These are phyloP conservation scores for Lepeophtheirus salmonis DNA, from an alignment of 1,140 invertebrate genomes.

Conservation along the genomic window DNA sequence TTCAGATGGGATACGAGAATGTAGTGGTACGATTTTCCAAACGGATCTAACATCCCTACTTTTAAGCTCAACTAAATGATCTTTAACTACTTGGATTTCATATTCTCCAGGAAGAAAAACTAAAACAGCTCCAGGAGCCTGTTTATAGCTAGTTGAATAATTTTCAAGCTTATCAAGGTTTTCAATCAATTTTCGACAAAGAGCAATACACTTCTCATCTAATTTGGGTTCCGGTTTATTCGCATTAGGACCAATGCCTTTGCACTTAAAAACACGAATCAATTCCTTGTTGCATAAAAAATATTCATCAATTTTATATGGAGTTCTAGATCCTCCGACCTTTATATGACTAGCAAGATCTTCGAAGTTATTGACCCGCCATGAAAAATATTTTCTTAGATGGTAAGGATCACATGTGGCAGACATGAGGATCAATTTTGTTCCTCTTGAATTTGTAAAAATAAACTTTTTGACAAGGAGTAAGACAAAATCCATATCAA, in stretches of 20 bases:
- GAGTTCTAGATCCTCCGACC: slow-evolving; percentile 28
- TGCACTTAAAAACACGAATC: slow-evolving; percentile 23
- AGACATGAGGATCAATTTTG: slow-evolving; percentile 47
- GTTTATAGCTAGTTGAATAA: no score
- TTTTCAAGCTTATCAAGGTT: slow-evolving; percentile 1
- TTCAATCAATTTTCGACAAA: background rate
- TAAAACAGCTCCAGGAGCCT: slow-evolving; percentile 38
- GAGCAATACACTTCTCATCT: slow-evolving; percentile 14
- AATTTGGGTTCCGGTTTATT: slow-evolving; percentile 32
- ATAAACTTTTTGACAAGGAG: slow-evolving; percentile 57
- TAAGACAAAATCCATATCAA: slow-evolving; percentile 81
- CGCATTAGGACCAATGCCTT: slow-evolving; percentile 22
- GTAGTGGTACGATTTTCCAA: background rate
- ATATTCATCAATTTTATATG: slow-evolving; percentile 43
- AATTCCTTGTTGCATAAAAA: slow-evolving; percentile 34
- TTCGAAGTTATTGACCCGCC: slow-evolving; percentile 29
- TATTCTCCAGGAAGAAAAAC: slow-evolving; percentile 68
- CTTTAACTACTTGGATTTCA: slow-evolving; percentile 50
- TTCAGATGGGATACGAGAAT: background rate
- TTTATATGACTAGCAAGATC: slow-evolving; percentile 34
- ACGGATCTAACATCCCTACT: slow-evolving; percentile 20
- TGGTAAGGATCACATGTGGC: slow-evolving; percentile 33
- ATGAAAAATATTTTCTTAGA: slow-evolving; percentile 39
- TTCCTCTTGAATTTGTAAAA: slow-evolving; percentile 41
- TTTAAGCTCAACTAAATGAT: slow-evolving; percentile 21